Conservation (phyloP, 1,140 invertebrate genomes). For the Dinoponera quadriceps region DNA sequence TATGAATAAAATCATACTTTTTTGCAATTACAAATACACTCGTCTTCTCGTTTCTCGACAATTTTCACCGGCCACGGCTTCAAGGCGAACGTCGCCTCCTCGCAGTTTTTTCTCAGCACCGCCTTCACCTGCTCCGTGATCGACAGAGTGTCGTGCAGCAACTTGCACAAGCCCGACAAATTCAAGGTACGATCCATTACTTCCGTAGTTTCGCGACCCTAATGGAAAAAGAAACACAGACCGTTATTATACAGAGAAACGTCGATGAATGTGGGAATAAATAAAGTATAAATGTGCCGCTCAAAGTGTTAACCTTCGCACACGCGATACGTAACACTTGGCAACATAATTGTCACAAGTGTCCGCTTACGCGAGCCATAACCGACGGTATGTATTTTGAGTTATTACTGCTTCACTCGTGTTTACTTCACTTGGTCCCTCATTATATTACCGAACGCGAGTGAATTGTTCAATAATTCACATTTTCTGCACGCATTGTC, state of each 20-base stretch:
- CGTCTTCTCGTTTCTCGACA: constrained; percentile 66
- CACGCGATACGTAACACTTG: too few species aligned
- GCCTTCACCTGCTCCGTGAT: constrained; percentile 76
- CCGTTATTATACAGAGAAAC: constrained; percentile 48
- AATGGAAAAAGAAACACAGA: constrained; percentile 56
- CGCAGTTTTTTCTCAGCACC: constrained; percentile 76
- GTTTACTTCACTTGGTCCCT: not conserved
- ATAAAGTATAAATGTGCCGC: constrained; percentile 6
- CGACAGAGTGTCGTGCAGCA: constrained; percentile 70
- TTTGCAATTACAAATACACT: constrained; percentile 76
- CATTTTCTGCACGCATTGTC: too few species aligned
- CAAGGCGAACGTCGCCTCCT: constrained; percentile 80
- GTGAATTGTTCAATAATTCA: too few species aligned
- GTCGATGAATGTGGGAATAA: not conserved
- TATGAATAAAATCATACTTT: constrained; percentile 73
- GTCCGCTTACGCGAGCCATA: not conserved
- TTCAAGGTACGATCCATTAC: constrained; percentile 49
- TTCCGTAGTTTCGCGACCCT: constrained; percentile 41
- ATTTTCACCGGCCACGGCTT: constrained; percentile 78
- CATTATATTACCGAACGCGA: too few species aligned
- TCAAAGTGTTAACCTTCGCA: constrained; percentile 76
- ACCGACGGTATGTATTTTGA: not conserved
- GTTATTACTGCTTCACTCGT: constrained; percentile 4
- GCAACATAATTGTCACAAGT: constrained; percentile 25
- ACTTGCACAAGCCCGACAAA: constrained; percentile 73